These are phyloP conservation scores for Nudaria mundana DNA, from an alignment of 2,888 invertebrate genomes.

Conservation along the genomic window DNA sequence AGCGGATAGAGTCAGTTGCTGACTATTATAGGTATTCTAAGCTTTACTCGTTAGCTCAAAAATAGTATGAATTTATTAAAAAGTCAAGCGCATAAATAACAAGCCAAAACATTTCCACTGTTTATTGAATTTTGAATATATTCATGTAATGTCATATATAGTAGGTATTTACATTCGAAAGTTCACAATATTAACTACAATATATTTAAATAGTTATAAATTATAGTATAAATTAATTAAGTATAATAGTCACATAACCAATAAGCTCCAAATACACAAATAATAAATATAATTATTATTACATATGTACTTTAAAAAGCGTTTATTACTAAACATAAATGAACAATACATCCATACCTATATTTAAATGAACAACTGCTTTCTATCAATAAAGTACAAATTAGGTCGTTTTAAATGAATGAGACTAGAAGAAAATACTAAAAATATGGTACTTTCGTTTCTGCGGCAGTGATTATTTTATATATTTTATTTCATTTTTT, in stretches of 20 bases:
- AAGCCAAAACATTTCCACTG: conserved; percentile 45
- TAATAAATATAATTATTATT: no score
- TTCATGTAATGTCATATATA: conserved; percentile 62
- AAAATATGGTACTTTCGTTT: conserved; percentile 38
- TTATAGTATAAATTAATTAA: conserved; percentile 51
- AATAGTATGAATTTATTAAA: no score
- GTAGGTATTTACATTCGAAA: conserved; percentile 69
- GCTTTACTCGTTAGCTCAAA: no score
- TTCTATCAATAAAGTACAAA: conserved; percentile 18
- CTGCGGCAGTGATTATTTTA: conserved; percentile 45
- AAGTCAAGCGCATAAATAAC: conserved; percentile 33
- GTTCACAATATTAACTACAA: conserved; percentile 54
- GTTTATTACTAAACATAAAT: conserved; percentile 4
- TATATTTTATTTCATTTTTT: conserved; percentile 23
- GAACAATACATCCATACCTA: conserved; percentile 11
- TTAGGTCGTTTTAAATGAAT: conserved; percentile 7
- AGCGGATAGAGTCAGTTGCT: no score
- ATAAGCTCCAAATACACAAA: conserved; percentile 33
- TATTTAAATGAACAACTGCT: conserved; percentile 19
- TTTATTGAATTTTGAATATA: conserved; percentile 72
- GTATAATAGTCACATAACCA: conserved; percentile 57
- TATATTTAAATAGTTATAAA: conserved; percentile 50
- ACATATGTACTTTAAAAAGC: conserved; percentile 19
- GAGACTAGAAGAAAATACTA: conserved; percentile 22
- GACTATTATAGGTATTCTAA: no score